Base-by-base conservation (phyloP, 2,113 vertebrate species). In the Nothobranchius furzeri region DNA sequence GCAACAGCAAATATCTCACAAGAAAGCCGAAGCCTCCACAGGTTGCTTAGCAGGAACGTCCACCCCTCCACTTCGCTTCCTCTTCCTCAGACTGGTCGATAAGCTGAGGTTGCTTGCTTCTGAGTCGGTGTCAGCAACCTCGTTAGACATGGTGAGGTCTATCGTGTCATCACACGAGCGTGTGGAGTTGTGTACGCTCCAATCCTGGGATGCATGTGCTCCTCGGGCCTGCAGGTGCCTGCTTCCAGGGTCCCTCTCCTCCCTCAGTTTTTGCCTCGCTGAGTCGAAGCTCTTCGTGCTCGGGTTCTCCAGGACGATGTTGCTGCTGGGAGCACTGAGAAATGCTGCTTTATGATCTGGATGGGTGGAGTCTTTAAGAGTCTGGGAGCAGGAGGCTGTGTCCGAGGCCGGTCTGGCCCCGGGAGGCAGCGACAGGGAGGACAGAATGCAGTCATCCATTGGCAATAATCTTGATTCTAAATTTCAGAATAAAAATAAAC, bases 371-470 rank as follows among this genome's bases (percentile, higher is more conserved):
- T 76, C 81, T 54, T 69, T 75, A 57, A 57, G 65, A 42, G 74
- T 37, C 35, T 83, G 72, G 12, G 78, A 66, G 49, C 68, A 55
- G 11, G 88, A 64, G 59, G 66, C n/a, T 36, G 50, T 15, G 62
- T 70, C 57, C 1, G 4, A 56, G 62, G 24, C 65, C 12, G 73
- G 15, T 77, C 68, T 85, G 62, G 78, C 54, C 64, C 72, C 85
- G 3, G 83, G 81, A 60, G 87, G 85, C 20, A 89, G 68, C 12
- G 89, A 88, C 60, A 92, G 79, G 52, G 90, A 89, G 68, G 87
- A 89, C 64, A 92, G 90, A 78, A 92, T 92, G 81, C 83, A 90
- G 86, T 92, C 87, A 25, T 90, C 89, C 88, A 90, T 88, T 0
- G 90, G 89, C 70, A 91, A 75, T 30, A 88, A 79, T 40, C 80